phyloP scores from a whole-genome alignment of 2,113 vertebrate genomes.

The Uria lomvia region DNA sequence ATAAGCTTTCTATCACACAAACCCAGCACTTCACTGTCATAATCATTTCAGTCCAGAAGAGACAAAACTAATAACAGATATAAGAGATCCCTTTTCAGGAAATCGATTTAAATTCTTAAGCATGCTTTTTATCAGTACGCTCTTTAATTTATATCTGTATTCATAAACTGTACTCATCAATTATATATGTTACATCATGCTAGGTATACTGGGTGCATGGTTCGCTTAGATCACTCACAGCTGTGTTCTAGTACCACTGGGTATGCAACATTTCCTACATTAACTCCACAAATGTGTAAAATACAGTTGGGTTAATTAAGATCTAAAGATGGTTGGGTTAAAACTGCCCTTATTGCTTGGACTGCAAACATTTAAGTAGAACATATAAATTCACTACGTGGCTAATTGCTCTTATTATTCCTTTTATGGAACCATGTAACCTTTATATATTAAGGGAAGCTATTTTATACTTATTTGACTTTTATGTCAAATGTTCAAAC shows the following conservation, averaged over 20 bases:
- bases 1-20: background rate
- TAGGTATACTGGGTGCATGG: background rate
- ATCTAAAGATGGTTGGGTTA: background rate
- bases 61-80: background rate
- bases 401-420: background rate
- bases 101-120: constrained; percentile 6
- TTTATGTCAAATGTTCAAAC: background rate
- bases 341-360: background rate
- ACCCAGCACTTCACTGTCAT: background rate
- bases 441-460: background rate
- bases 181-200: background rate
- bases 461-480: background rate
- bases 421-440: background rate
- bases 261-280: background rate
- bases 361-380: background rate
- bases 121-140: background rate
- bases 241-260: background rate
- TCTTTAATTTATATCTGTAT: background rate
- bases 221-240: background rate
- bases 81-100: background rate
- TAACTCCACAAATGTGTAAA: background rate
- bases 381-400: background rate
- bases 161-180: background rate
- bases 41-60: background rate
- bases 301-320: background rate